Base-by-base conservation (phyloP, 2,113 vertebrate genomes). In the Ardeotis arabs region DNA sequence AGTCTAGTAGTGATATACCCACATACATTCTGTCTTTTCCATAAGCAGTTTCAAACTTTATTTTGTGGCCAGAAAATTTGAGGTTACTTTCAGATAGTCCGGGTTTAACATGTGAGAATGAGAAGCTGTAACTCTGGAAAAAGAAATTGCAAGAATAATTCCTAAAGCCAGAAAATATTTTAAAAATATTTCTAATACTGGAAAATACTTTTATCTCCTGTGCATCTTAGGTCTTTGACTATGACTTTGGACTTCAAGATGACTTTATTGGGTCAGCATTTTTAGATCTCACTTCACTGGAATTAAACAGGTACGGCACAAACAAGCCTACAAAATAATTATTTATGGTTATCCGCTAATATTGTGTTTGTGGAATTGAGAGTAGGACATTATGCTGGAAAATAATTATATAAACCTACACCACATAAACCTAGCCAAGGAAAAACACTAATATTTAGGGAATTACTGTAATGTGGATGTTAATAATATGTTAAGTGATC, bases 241-340 rank as follows among this genome's bases (percentile, higher is more conserved):
- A 99, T 98, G 99, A 99, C 96, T 99, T 99, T 97, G 99, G 99
- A 74, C 98, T 99, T 87, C 99, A 99, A 82, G 99, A 99, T 98
- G 99, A 99, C 95, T 99, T 99, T 67, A 99, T 99, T 98, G 99
- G 99, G 25, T 99, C 99, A 0, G 99, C 99, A 1, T 99, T 99
- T 96, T 98, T 99, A 84, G 97, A 99, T 93, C 98, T 99, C 89
- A 98, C 98, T 59, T 98, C 99, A 14, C n/a, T 99, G 97, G 99
- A 99, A 90, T 98, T 99, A 92, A 99, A 99, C 64, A 99, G 98
- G 99, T 99, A 97, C 59, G 18, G 18, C 44, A n/a, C 13, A 80
- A 69, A 49, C 10, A 63, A 52, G 17, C 16, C 45, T 55, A 3
- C 1, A 1, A 25, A 80, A 21, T 74, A n/a, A 35, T 72, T 35